Evolutionary conservation across 2,113 vertebrate species (phyloP).

Genomic region (Setophaga petechia): DNA sequence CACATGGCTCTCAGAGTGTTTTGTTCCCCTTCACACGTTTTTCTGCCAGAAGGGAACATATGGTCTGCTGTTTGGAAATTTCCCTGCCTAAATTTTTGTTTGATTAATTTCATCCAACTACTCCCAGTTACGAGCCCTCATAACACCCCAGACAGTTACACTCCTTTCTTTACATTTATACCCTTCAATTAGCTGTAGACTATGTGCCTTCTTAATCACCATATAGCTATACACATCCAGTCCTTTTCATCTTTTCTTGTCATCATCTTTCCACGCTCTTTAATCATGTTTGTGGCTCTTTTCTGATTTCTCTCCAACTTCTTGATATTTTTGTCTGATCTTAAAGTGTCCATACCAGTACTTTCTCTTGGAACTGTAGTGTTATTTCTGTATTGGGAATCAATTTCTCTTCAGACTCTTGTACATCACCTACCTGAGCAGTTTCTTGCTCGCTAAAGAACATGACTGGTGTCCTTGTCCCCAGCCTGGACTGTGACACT

Average conservation of each 20-base stretch:
- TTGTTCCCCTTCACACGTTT: constrained; percentile 64
- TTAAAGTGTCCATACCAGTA: background rate
- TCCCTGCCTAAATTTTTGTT: constrained; percentile 62
- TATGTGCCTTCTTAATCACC: constrained; percentile 6
- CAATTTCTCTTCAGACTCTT: background rate
- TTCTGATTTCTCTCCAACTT: background rate
- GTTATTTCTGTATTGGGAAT: background rate
- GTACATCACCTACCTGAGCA: background rate
- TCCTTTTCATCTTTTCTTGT: constrained; percentile 32
- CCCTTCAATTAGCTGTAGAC: constrained; percentile 26
- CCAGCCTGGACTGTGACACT: background rate
- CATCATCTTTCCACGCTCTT: background rate
- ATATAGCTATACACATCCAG: background rate
- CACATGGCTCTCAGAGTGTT: constrained; percentile 51
- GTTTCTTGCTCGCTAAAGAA: background rate
- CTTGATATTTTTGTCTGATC: background rate
- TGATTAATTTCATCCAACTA: constrained; percentile 67
- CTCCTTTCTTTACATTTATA: constrained; percentile 42
- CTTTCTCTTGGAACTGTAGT: background rate
- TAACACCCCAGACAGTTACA: constrained; percentile 20
- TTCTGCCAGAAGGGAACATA: constrained; percentile 64
- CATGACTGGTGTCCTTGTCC: fast-evolving
- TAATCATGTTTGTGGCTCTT: background rate
- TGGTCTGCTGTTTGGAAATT: constrained; percentile 56
- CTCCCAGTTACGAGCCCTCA: constrained; percentile 51